phyloP scores from a whole-genome alignment of 2,888 invertebrate species.

The Dyspetes luteomarginatus region DNA sequence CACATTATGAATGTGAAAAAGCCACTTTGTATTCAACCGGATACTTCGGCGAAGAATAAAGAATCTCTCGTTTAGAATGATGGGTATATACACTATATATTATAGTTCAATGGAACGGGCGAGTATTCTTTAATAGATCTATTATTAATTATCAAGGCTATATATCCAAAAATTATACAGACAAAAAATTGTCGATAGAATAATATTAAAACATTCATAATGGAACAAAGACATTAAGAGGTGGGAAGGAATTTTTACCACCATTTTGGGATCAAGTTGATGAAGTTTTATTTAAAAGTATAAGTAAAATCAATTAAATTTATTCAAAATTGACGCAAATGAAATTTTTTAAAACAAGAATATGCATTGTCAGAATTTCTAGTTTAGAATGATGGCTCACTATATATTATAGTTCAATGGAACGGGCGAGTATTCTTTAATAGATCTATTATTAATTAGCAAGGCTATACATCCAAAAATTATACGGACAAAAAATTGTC shows the following conservation, averaged over 20 bases:
- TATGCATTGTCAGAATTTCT: no score
- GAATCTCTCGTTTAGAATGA: conserved; percentile 14
- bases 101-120: neutral
- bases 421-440: neutral
- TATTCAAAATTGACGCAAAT: no score
- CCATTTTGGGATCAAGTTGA: no score
- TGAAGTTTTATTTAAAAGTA: no score
- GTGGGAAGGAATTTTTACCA: no score
- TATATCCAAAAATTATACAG: neutral
- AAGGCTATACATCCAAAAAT: neutral
- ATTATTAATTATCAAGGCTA: neutral
- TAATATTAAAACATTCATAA: neutral
- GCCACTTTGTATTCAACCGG: conserved; percentile 17
- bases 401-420: no score
- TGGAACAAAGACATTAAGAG: neutral
- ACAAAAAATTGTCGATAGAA: neutral
- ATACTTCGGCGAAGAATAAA: conserved; percentile 16
- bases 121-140: neutral
- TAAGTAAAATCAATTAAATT: no score
- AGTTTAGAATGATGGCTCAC: no score
- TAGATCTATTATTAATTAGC: neutral
- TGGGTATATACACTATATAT: neutral
- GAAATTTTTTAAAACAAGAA: no score
- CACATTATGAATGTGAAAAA: conserved; percentile 21
- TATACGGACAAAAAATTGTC: neutral